Evolutionary conservation across 2,888 invertebrate genomes (phyloP).

Genomic region (Rhimphoctona megacephalus): DNA sequence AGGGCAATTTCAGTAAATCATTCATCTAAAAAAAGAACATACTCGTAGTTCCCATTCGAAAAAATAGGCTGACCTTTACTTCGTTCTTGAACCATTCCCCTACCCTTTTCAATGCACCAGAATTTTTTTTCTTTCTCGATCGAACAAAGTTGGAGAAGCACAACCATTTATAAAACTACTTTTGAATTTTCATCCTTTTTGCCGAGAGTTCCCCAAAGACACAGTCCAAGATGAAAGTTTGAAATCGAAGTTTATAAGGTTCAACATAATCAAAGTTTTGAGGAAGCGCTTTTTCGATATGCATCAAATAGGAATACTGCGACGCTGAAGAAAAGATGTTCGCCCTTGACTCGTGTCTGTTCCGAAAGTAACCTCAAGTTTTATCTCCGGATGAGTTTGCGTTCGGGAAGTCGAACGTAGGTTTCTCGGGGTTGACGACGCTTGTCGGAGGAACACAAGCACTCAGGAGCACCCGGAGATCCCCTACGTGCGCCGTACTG

Average conservation of each 20-base stretch:
- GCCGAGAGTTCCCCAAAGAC: neutral
- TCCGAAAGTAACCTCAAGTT: conserved; percentile 32
- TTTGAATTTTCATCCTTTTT: neutral
- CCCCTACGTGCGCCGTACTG: conserved; percentile 36
- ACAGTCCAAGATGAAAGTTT: neutral
- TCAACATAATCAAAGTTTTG: neutral
- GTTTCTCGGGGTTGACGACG: conserved; percentile 22
- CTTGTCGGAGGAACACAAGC: conserved; percentile 43
- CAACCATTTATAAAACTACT: neutral
- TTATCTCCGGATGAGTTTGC: conserved; percentile 19
- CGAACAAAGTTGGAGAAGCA: neutral
- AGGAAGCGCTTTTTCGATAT: neutral
- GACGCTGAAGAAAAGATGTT: neutral
- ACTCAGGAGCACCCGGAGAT: conserved; percentile 44
- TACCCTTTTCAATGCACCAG: neutral
- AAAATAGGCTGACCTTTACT: neutral
- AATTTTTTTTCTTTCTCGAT: neutral
- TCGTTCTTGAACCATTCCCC: neutral
- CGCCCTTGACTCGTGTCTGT: neutral
- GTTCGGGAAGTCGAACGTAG: conserved; percentile 47
- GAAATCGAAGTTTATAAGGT: neutral
- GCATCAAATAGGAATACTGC: neutral
- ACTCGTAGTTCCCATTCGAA: neutral
- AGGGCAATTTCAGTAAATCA: neutral
- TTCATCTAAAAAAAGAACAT: neutral